These are phyloP conservation scores for Oryzias sinensis DNA, from an alignment of 2,797 vertebrate genomes.

Conservation along the genomic window DNA sequence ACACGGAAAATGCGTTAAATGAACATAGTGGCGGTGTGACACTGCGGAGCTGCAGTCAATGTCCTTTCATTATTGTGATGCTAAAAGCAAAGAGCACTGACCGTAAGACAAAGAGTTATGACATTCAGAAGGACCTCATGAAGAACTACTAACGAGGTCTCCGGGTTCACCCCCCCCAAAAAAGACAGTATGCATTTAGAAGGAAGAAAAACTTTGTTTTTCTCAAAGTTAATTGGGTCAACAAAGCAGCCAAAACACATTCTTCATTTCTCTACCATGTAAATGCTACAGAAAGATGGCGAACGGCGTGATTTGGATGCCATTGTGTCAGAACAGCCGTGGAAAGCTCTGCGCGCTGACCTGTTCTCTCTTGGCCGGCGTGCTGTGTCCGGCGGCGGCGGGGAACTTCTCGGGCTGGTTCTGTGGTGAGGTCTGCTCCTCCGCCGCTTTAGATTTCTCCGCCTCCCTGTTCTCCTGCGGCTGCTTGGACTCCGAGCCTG, in stretches of 20 bases:
- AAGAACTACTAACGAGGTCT: constrained; percentile 8
- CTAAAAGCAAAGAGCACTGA: constrained; percentile 14
- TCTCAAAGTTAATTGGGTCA: constrained; percentile 7
- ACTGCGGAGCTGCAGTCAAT: neutral
- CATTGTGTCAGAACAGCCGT: too few relatives aligned
- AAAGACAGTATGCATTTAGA: constrained; percentile 47
- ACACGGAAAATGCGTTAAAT: too few relatives aligned
- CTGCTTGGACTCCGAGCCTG: constrained; percentile 86
- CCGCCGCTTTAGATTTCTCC: constrained; percentile 51
- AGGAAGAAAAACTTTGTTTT: constrained; percentile 37
- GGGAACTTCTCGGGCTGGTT: constrained; percentile 78
- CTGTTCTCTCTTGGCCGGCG: constrained; percentile 83
- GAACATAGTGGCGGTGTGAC: too few relatives aligned
- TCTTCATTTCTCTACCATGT: too few relatives aligned
- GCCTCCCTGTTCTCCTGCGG: constrained; percentile 75
- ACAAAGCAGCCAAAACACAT: neutral
- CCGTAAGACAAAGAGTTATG: constrained; percentile 1
- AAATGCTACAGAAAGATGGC: too few relatives aligned
- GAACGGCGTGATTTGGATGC: too few relatives aligned
- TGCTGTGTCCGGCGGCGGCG: constrained; percentile 84
- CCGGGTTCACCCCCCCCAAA: constrained; percentile 15
- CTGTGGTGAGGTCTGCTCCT: constrained; percentile 61
- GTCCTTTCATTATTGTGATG: neutral
- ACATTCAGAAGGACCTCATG: constrained; percentile 8
- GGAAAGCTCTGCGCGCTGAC: constrained; percentile 53